A percentile compares a stretch with the other conserved stretches of the same genome.
These are phyloP conservation scores for Mythimna albipuncta DNA, from an alignment of 2,888 invertebrate species.

Conservation along the genomic window DNA sequence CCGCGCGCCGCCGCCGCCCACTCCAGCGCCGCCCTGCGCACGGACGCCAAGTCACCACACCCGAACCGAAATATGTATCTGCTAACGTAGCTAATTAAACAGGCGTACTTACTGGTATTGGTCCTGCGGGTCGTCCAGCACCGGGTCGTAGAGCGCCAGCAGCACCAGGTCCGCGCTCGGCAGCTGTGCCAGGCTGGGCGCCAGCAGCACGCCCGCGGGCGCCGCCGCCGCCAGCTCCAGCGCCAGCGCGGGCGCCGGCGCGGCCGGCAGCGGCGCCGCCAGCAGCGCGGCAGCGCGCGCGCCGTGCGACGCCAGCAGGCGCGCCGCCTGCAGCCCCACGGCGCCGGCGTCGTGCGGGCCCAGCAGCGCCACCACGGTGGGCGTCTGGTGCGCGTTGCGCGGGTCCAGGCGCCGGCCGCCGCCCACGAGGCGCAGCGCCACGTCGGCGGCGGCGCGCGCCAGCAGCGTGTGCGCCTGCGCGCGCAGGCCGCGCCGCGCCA, in stretches of 20 bases:
- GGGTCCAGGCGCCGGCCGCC: slow-evolving; percentile 96
- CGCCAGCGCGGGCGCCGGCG: slow-evolving; percentile 55
- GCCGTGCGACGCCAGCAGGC: slow-evolving; percentile 96
- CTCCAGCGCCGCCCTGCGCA: slow-evolving; percentile 68
- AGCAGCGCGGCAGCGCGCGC: slow-evolving; percentile 92
- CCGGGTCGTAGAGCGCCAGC: not conserved
- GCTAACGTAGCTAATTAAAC: too few relatives aligned
- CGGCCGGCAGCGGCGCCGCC: slow-evolving; percentile 76
- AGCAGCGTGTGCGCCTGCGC: slow-evolving; percentile 92
- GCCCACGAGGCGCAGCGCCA: slow-evolving; percentile 94
- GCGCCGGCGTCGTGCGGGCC: slow-evolving; percentile 91
- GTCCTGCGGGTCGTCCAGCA: slow-evolving; percentile 69
- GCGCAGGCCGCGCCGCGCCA: slow-evolving; percentile 86
- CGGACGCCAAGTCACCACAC: slow-evolving; percentile 76
- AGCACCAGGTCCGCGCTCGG: slow-evolving; percentile 73
- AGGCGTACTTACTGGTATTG: slow-evolving; percentile 48
- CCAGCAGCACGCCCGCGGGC: slow-evolving; percentile 54
- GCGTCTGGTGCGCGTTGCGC: slow-evolving; percentile 97
- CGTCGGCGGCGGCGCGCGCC: slow-evolving; percentile 96
- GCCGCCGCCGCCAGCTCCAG: slow-evolving; percentile 60
- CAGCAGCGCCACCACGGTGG: slow-evolving; percentile 94
- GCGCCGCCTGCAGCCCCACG: slow-evolving; percentile 93
- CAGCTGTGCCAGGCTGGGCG: slow-evolving; percentile 51
- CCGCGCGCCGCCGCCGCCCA: slow-evolving; percentile 71
- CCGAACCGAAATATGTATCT: too few relatives aligned